These are phyloP conservation scores for Chlorops oryzae DNA, from an alignment of 1,140 invertebrate genomes.

Conservation along the genomic window DNA sequence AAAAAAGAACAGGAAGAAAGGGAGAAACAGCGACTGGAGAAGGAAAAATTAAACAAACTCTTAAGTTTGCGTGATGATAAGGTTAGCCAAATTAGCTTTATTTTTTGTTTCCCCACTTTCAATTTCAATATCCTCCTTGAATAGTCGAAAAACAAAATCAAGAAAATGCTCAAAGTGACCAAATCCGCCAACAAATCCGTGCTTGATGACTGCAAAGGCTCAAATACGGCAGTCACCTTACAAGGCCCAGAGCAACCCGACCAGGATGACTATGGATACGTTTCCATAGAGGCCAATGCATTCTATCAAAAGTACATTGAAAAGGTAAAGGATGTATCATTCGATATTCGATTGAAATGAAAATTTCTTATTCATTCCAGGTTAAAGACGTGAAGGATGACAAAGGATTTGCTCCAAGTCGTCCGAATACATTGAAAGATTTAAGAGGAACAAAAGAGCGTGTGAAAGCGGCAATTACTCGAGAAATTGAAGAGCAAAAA, in stretches of 20 bases:
- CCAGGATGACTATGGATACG: conserved; percentile 86
- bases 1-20: conserved; percentile 73
- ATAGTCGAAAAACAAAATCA: conserved; percentile 63
- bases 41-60: conserved; percentile 60
- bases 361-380: conserved; percentile 30
- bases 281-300: conserved; percentile 71
- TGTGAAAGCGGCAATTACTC: conserved; percentile 66
- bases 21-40: conserved; percentile 58
- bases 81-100: too few relatives aligned
- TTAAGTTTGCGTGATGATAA: conserved; percentile 68
- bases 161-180: conserved; percentile 62
- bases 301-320: conserved; percentile 78
- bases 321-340: conserved; percentile 64
- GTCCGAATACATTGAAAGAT: conserved; percentile 47
- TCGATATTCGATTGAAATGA: neutral
- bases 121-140: too few relatives aligned
- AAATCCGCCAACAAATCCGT: conserved; percentile 85
- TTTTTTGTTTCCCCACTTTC: too few relatives aligned
- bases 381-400: conserved; percentile 38
- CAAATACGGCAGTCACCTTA: conserved; percentile 67
- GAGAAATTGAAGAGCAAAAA: conserved; percentile 66
- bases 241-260: conserved; percentile 71
- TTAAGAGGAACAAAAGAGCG: conserved; percentile 61
- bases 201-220: conserved; percentile 72
- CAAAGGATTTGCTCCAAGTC: conserved; percentile 35